Evolutionary conservation across 1,140 invertebrate species (phyloP).

Genomic region (Triops longicaudatus): DNA sequence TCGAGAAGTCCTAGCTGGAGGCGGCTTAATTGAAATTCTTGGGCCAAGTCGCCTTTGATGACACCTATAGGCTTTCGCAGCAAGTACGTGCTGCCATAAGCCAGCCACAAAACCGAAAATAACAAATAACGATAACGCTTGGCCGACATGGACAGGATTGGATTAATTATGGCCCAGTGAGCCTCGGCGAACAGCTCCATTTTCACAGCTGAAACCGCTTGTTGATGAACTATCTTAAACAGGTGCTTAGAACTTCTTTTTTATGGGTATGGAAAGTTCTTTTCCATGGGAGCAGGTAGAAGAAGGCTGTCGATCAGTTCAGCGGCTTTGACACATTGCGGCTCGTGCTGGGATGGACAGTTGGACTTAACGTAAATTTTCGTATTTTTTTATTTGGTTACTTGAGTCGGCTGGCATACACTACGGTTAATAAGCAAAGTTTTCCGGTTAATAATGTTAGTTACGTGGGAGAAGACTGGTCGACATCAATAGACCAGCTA

Average conservation of each 20-base stretch:
- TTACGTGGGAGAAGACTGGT: not conserved
- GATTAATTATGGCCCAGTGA: constrained; percentile 17
- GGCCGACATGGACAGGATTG: constrained; percentile 21
- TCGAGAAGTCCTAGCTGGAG: constrained; percentile 43
- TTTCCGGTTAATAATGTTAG: not conserved
- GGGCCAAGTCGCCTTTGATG: constrained; percentile 42
- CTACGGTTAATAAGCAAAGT: constrained; percentile 23
- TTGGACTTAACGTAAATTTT: not conserved
- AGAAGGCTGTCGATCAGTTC: not conserved
- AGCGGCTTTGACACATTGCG: not conserved
- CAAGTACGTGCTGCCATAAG: constrained; percentile 44
- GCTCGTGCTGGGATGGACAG: not conserved
- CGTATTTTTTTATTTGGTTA: not conserved
- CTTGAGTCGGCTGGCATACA: constrained; percentile 27
- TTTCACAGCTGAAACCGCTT: not conserved
- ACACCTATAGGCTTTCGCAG: constrained; percentile 45
- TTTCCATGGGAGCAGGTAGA: not conserved
- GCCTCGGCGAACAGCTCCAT: constrained; percentile 19
- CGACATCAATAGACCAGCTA: not conserved
- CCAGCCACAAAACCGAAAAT: constrained; percentile 42
- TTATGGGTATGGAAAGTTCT: constrained; percentile 20
- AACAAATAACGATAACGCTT: constrained; percentile 35
- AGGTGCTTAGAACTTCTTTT: not conserved
- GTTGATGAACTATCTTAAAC: constrained; percentile 16
- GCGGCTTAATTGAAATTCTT: constrained; percentile 38